A percentile compares a stretch with the other conserved stretches of the same genome.
Evolutionary conservation across 2,113 vertebrate genomes (phyloP).

Genomic region (Vulpes lagopus): DNA sequence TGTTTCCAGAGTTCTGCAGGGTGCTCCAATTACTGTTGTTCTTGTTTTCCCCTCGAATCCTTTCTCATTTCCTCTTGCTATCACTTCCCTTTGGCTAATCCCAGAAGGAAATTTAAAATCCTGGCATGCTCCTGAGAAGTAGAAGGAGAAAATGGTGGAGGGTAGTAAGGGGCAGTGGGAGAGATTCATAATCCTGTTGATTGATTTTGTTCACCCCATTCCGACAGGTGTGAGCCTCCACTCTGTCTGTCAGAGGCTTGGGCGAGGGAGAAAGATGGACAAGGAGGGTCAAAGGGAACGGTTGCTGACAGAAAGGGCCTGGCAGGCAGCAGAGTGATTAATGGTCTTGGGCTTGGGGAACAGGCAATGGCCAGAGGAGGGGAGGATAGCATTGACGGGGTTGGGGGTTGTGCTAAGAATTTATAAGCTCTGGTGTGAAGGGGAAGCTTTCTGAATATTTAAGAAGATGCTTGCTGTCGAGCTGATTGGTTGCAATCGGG

Average conservation of each 20-base stretch:
- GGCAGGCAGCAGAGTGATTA: slow-evolving; percentile 52
- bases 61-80: background rate
- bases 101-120: background rate
- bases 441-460: slow-evolving; percentile 20
- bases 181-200: background rate
- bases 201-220: background rate
- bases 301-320: background rate
- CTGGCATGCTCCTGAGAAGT: background rate
- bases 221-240: background rate
- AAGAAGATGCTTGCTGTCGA: background rate
- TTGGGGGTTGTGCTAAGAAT: slow-evolving; percentile 53
- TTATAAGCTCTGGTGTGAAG: slow-evolving; percentile 32
- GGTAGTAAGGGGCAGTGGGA: background rate
- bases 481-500: background rate
- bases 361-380: background rate
- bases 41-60: background rate
- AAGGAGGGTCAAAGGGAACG: background rate
- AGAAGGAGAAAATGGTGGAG: background rate
- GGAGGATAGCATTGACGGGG: background rate
- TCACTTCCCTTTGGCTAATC: background rate
- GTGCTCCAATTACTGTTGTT: background rate
- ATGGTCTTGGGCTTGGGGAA: slow-evolving; percentile 22
- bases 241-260: background rate
- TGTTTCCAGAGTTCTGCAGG: background rate
- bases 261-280: background rate